Evolutionary conservation across 2,888 invertebrate genomes (phyloP).

Genomic region (Microplitis manilae): DNA sequence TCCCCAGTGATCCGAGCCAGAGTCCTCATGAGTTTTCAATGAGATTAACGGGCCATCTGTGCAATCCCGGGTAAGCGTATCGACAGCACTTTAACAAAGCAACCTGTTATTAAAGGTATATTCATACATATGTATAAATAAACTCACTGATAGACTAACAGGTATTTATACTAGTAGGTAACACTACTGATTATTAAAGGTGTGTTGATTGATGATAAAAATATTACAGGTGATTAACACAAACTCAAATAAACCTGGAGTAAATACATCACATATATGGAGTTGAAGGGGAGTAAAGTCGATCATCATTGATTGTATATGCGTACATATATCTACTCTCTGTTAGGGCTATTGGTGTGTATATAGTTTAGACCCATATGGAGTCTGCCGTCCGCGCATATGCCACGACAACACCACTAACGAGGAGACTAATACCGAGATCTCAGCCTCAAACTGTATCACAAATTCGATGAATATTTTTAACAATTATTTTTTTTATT

Average conservation of each 20-base stretch:
- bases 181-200: slow-evolving; percentile 15
- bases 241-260: background rate
- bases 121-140: slow-evolving; percentile 14
- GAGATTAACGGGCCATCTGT: slow-evolving; percentile 72
- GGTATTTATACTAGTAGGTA: slow-evolving; percentile 12
- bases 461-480: slow-evolving; percentile 21
- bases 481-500: background rate
- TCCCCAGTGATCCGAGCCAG: slow-evolving; percentile 62
- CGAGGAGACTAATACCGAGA: slow-evolving; percentile 66
- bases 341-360: slow-evolving; percentile 47
- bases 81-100: slow-evolving; percentile 37
- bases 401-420: slow-evolving; percentile 71
- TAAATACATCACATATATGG: background rate
- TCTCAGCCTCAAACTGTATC: slow-evolving; percentile 21
- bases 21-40: slow-evolving; percentile 72
- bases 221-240: background rate
- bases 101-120: slow-evolving; percentile 37
- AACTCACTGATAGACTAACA: slow-evolving; percentile 15
- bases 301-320: slow-evolving; percentile 29
- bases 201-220: slow-evolving; percentile 4
- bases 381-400: slow-evolving; percentile 70
- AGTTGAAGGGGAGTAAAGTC: slow-evolving; percentile 11
- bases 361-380: slow-evolving; percentile 66
- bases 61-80: slow-evolving; percentile 59
- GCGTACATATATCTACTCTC: slow-evolving; percentile 16